Evolutionary conservation across 2,888 invertebrate species (phyloP), one percentile per base, ranked within the genome.

Genomic region (Cylindroiulus punctatus): DNA sequence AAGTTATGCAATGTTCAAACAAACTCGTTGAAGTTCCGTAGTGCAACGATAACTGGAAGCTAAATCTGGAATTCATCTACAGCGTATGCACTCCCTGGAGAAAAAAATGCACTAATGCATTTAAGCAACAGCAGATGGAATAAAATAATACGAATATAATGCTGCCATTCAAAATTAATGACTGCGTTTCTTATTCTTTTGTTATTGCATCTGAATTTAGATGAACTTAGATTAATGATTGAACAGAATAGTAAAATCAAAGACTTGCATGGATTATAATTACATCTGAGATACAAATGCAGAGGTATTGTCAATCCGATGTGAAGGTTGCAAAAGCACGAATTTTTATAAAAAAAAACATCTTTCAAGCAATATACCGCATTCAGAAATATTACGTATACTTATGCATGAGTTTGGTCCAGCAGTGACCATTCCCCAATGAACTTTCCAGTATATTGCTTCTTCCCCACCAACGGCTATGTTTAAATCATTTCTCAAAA

Each of bases 401-500:
- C 36, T 36, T 36, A 36, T 36, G 7, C 36, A 36, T 65, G 65
- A 65, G 65, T 26, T 65, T 65, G 22, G 65, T 26, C 65, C 65
- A 26, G 65, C 22, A 65, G 26, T 65, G 65, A 26, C 65, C 65
- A 65, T 65, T 65, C 65, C 65, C 65, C 7, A 65, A 10, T 26
- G 65, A 65, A 26, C 65, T 26, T 14, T n/a, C 65, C 65, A 26
- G 26, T 26, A 26, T 65, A 65, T 65, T 65, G 65, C 65, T 65
- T 65, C 65, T 26, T 26, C 65, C 65, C 26, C 65, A 65, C 65
- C 26, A 65, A 65, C n/a, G 26, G 65, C 65, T 26, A 65, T 65
- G 65, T 65, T 65, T 65, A 65, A 65, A 65, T 65, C 65, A 65
- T 65, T 8, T 65, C 65, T 65, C 26, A 65, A 52, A 65, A 65